Percentiles rank a stretch among this genome's conserved stretches.
Conservation (phyloP, 2,888 invertebrate genomes). For the Metopia argyrocephala region DNA sequence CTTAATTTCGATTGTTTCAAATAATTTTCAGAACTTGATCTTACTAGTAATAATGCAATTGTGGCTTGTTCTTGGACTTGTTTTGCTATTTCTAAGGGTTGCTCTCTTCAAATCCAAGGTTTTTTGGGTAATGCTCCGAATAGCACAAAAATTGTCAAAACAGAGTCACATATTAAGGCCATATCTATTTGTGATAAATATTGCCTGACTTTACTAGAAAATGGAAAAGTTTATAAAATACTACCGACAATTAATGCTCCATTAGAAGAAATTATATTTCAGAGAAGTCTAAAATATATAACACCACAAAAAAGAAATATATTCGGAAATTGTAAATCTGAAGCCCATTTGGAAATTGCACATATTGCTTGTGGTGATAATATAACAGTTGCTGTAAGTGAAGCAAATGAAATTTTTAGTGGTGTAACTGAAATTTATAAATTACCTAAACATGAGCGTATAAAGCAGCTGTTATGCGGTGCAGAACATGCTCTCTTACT, state of each 20-base stretch:
- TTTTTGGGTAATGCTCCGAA: conserved; percentile 65
- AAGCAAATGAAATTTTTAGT: conserved; percentile 81
- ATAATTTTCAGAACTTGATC: conserved; percentile 29
- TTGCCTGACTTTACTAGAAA: conserved; percentile 72
- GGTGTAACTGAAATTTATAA: conserved; percentile 82
- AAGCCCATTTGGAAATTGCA: conserved; percentile 71
- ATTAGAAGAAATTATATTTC: conserved; percentile 68
- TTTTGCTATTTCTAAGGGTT: conserved; percentile 68
- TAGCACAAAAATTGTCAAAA: conserved; percentile 63
- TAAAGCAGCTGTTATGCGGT: conserved; percentile 86
- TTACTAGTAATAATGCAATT: background rate
- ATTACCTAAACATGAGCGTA: conserved; percentile 80
- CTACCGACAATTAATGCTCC: conserved; percentile 54
- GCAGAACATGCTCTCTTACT: conserved; percentile 89
- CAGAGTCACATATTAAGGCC: conserved; percentile 67
- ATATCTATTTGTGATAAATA: conserved; percentile 71
- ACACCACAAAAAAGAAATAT: conserved; percentile 69
- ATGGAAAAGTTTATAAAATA: conserved; percentile 72
- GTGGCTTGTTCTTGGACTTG: conserved; percentile 72
- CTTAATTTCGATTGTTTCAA: background rate
- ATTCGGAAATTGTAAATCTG: conserved; percentile 66
- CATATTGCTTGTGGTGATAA: conserved; percentile 79
- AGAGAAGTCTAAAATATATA: conserved; percentile 14
- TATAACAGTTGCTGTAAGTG: conserved; percentile 79
- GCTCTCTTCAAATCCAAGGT: conserved; percentile 69